Conservation (phyloP, 2,113 vertebrate species). For the Donacobius atricapilla region DNA sequence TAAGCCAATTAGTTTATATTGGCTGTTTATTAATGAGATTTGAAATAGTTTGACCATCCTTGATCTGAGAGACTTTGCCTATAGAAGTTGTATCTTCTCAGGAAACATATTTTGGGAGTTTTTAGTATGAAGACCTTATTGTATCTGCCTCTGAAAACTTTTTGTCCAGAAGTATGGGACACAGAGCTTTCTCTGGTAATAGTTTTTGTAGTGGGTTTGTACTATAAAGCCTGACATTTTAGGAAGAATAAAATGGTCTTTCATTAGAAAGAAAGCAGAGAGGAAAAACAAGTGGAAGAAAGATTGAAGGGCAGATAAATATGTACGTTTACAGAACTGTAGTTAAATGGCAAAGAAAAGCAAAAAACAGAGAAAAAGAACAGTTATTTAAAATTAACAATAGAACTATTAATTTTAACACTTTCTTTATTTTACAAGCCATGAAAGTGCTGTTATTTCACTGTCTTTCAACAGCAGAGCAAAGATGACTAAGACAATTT, state of each 20-base stretch:
- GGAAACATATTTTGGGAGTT: neutral
- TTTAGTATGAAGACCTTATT: neutral
- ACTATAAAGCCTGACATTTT: neutral
- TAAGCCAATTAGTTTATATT: slow-evolving; percentile 35
- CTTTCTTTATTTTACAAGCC: neutral
- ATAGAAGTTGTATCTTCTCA: neutral
- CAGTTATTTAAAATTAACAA: neutral
- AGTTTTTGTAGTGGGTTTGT: neutral
- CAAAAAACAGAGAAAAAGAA: neutral
- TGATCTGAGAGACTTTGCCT: neutral
- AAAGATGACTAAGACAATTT: neutral
- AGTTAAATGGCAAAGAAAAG: neutral
- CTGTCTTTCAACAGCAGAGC: neutral
- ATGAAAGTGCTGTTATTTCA: neutral
- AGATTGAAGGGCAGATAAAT: neutral
- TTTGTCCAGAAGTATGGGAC: neutral
- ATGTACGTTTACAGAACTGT: neutral
- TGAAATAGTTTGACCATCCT: neutral
- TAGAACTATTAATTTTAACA: neutral
- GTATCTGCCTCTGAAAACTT: neutral
- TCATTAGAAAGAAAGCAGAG: neutral
- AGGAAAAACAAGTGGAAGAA: neutral
- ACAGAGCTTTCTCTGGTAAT: neutral
- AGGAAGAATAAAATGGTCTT: neutral
- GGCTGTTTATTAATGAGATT: slow-evolving; percentile 32